Conservation (phyloP, 2,113 vertebrate species). For the Hemibagrus wyckioides region DNA sequence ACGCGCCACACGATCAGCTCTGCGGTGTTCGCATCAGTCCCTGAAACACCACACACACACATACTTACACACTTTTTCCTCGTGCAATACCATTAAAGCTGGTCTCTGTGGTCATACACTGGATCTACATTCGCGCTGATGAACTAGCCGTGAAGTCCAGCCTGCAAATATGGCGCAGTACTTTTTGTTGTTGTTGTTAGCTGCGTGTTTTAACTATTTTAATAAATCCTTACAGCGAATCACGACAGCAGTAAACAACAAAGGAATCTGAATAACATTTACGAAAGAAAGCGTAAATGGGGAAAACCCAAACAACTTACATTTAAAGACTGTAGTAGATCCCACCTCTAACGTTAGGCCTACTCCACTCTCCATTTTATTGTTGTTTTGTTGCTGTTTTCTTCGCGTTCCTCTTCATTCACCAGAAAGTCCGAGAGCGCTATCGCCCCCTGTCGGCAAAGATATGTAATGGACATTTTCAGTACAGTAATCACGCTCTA, state of each 20-base stretch:
- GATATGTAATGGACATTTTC: too few relatives aligned
- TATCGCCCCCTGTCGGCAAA: constrained; percentile 23
- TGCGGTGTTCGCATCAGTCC: constrained; percentile 51
- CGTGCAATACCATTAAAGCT: background rate
- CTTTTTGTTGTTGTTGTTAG: background rate
- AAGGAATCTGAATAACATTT: background rate
- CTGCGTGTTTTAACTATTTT: background rate
- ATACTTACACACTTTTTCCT: background rate
- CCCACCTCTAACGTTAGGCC: constrained; percentile 42
- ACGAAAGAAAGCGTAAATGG: background rate
- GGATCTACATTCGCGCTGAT: background rate
- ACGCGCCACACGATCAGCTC: constrained; percentile 49
- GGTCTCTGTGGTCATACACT: too few relatives aligned
- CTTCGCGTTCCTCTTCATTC: constrained; percentile 19
- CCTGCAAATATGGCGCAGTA: background rate
- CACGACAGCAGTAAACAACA: background rate
- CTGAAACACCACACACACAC: constrained; percentile 34
- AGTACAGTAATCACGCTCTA: too few relatives aligned
- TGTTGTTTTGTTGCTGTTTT: constrained; percentile 35
- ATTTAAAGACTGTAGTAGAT: constrained; percentile 40
- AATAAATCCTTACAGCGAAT: background rate
- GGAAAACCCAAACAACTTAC: background rate
- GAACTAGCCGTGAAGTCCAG: background rate
- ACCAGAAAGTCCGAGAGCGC: background rate
- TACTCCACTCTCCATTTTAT: constrained; percentile 45